Percentiles rank a stretch among this genome's conserved stretches.
phyloP scores from a whole-genome alignment of 2,888 invertebrate species.

The Crematogaster levior region DNA sequence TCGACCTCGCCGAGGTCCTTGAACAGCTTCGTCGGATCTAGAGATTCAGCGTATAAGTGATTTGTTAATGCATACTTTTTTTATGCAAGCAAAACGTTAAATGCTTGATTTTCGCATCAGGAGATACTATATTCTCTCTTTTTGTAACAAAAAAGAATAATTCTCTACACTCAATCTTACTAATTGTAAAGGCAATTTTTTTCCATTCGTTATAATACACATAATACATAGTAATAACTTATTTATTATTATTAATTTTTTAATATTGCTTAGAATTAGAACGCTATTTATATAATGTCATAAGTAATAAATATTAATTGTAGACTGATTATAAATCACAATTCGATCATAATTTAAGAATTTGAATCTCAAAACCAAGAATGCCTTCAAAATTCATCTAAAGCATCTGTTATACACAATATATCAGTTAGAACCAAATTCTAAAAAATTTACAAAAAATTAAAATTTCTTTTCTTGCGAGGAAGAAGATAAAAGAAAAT shows the following conservation, averaged over 20 bases:
- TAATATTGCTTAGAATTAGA: background rate
- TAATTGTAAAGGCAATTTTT: background rate
- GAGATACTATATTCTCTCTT: background rate
- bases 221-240: background rate
- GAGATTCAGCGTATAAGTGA: background rate
- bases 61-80: conserved; percentile 2
- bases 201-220: background rate
- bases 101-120: background rate
- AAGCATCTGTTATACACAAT: background rate
- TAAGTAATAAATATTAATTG: background rate
- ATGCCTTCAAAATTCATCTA: background rate
- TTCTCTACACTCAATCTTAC: background rate
- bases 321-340: background rate
- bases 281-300: background rate
- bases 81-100: background rate
- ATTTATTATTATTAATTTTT: background rate
- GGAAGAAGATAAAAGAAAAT: background rate
- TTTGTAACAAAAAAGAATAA: background rate
- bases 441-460: background rate
- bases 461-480: background rate
- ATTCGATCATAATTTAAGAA: background rate
- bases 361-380: background rate
- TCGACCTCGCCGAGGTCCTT: conserved; percentile 29
- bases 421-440: background rate
- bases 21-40: conserved; percentile 1